Percentiles rank a stretch among this genome's conserved stretches.
These are phyloP conservation scores for Neoascia interrupta DNA, from an alignment of 2,888 invertebrate genomes.

Conservation along the genomic window DNA sequence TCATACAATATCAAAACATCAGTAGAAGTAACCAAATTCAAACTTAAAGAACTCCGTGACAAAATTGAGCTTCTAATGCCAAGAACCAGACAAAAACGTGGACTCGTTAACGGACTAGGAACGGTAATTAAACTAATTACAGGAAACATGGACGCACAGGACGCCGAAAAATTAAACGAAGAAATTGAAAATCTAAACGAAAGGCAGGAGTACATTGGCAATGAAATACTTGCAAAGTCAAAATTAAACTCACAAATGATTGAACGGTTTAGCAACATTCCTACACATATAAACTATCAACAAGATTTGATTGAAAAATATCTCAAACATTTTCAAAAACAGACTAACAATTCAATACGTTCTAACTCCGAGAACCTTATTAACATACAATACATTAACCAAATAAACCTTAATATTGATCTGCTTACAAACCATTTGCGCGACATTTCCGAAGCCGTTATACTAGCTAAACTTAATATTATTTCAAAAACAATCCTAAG, in stretches of 20 bases:
- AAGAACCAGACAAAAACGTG: conserved; percentile 13
- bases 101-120: conserved; percentile 34
- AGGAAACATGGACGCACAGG: conserved; percentile 16
- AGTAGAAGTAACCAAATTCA: conserved; percentile 22
- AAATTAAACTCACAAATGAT: conserved; percentile 19
- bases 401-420: conserved; percentile 23
- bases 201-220: background rate
- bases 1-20: background rate
- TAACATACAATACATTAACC: conserved; percentile 7
- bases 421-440: conserved; percentile 11
- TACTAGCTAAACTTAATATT: conserved; percentile 11
- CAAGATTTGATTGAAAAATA: conserved; percentile 4
- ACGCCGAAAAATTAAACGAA: conserved; percentile 9
- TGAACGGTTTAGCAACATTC: conserved; percentile 27
- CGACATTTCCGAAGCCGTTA: conserved; percentile 16
- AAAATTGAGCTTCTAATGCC: conserved; percentile 15
- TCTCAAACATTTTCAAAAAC: conserved; percentile 11
- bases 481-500: conserved; percentile 16
- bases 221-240: background rate
- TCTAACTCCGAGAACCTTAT: conserved; percentile 2
- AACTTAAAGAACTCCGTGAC: conserved; percentile 17
- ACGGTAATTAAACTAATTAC: conserved; percentile 26
- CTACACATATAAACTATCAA: conserved; percentile 25
- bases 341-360: conserved; percentile 2
- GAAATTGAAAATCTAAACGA: conserved; percentile 20